These are phyloP conservation scores for Melanotaenia pygmaea DNA, from an alignment of 2,797 vertebrate species.

Conservation along the genomic window DNA sequence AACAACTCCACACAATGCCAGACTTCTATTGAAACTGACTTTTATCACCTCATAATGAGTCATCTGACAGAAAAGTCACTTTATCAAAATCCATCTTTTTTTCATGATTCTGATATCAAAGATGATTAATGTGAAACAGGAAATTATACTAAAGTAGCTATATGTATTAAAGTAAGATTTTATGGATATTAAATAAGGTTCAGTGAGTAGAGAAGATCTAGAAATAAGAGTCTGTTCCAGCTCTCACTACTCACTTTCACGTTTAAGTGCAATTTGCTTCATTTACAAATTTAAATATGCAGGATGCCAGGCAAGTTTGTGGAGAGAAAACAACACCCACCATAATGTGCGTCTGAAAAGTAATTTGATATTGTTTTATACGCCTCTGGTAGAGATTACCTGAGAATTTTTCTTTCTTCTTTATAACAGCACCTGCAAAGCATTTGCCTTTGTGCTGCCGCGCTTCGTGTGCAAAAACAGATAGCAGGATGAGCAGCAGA, in stretches of 20 bases:
- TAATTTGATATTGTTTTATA: background rate
- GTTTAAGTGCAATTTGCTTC: constrained; percentile 1
- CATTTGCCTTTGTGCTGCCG: constrained; percentile 6
- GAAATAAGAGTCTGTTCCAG: background rate
- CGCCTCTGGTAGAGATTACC: background rate
- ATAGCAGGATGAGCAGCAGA: background rate
- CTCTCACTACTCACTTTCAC: background rate
- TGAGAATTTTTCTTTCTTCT: background rate
- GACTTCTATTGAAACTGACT: background rate
- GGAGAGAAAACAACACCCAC: background rate
- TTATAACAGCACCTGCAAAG: background rate
- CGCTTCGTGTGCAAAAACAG: background rate
- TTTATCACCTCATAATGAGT: constrained; percentile 15
- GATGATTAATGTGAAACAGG: background rate
- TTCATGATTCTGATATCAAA: background rate
- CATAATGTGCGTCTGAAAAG: background rate
- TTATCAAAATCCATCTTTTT: background rate
- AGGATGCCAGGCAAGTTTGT: background rate
- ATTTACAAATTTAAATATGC: background rate
- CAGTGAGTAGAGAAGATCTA: background rate
- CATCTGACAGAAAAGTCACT: constrained; percentile 2
- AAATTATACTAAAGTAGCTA: background rate
- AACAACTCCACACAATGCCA: background rate
- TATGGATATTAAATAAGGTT: background rate
- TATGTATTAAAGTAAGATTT: background rate